Evolutionary conservation across 2,113 vertebrate genomes (phyloP).

Genomic region (Psephotus haematonotus): DNA sequence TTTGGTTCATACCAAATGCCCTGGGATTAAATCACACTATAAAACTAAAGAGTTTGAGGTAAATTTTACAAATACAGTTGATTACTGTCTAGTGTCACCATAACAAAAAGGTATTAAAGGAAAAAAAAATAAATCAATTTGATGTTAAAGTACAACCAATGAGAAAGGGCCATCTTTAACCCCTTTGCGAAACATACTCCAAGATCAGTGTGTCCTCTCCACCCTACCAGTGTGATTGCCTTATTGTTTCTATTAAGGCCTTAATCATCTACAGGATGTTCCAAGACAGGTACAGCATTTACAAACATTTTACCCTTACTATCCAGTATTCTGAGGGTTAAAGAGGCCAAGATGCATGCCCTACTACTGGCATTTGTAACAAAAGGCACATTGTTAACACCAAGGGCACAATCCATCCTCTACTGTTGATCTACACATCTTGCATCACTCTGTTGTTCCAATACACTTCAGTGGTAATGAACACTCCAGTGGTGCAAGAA

Average conservation of each 20-base stretch:
- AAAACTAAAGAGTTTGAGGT: slow-evolving; percentile 85
- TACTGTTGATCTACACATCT: slow-evolving; percentile 71
- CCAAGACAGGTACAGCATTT: slow-evolving; percentile 72
- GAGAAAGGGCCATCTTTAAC: slow-evolving; percentile 76
- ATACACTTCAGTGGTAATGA: slow-evolving; percentile 63
- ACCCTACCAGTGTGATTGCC: slow-evolving; percentile 55
- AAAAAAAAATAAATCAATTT: slow-evolving; percentile 45
- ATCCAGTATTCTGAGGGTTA: slow-evolving; percentile 72
- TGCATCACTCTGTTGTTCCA: slow-evolving; percentile 67
- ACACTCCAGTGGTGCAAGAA: slow-evolving; percentile 69
- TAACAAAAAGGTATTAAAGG: slow-evolving; percentile 72
- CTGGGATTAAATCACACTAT: slow-evolving; percentile 86
- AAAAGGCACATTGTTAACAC: slow-evolving; percentile 93
- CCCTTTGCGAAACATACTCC: slow-evolving; percentile 55
- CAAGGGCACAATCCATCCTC: slow-evolving; percentile 82
- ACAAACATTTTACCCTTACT: slow-evolving; percentile 68
- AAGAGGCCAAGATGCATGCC: slow-evolving; percentile 76
- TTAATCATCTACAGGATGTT: slow-evolving; percentile 67
- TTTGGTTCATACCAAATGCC: slow-evolving; percentile 99
- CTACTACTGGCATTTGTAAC: slow-evolving; percentile 80
- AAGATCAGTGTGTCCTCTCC: slow-evolving; percentile 53
- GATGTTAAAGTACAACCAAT: slow-evolving; percentile 78
- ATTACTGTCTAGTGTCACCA: slow-evolving; percentile 75
- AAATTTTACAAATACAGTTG: slow-evolving; percentile 83
- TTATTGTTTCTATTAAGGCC: slow-evolving; percentile 80